Conservation (phyloP, 1,140 invertebrate genomes). For the Drosophila setifemur region DNA sequence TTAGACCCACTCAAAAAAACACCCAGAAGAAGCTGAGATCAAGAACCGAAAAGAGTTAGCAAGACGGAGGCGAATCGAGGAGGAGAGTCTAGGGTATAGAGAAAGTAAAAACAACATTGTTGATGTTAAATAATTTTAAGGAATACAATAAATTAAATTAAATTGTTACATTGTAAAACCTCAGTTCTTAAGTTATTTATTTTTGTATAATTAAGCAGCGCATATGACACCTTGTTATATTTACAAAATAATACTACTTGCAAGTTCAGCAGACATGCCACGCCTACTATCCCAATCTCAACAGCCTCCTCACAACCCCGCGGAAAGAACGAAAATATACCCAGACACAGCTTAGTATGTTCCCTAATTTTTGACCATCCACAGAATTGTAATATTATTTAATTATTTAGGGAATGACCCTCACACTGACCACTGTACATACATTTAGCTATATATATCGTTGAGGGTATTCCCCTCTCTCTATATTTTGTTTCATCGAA, state of each 20-base stretch:
- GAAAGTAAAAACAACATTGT: slow-evolving; percentile 69
- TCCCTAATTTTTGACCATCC: slow-evolving; percentile 3
- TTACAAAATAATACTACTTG: slow-evolving; percentile 54
- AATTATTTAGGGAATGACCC: slow-evolving; percentile 12
- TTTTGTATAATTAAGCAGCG: slow-evolving; percentile 76
- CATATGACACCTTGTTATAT: slow-evolving; percentile 70
- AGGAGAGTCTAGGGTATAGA: slow-evolving; percentile 20
- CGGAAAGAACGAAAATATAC: neutral
- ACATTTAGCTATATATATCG: slow-evolving; percentile 21
- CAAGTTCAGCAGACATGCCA: slow-evolving; percentile 23
- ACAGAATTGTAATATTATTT: slow-evolving; percentile 4
- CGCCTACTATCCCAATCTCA: slow-evolving; percentile 6
- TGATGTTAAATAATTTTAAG: slow-evolving; percentile 80
- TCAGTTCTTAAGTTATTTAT: slow-evolving; percentile 80
- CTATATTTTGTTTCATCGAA: neutral
- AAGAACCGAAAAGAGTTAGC: neutral
- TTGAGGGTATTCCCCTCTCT: neutral
- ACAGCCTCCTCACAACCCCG: neutral
- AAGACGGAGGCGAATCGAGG: neutral
- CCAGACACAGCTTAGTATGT: slow-evolving; percentile 6
- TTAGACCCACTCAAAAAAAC: neutral
- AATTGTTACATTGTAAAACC: slow-evolving; percentile 78
- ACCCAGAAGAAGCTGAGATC: slow-evolving; percentile 2
- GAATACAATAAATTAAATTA: slow-evolving; percentile 65
- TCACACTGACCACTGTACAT: slow-evolving; percentile 27